Conservation (phyloP, 1,140 invertebrate genomes). For the Ceratosolen solmsi region DNA sequence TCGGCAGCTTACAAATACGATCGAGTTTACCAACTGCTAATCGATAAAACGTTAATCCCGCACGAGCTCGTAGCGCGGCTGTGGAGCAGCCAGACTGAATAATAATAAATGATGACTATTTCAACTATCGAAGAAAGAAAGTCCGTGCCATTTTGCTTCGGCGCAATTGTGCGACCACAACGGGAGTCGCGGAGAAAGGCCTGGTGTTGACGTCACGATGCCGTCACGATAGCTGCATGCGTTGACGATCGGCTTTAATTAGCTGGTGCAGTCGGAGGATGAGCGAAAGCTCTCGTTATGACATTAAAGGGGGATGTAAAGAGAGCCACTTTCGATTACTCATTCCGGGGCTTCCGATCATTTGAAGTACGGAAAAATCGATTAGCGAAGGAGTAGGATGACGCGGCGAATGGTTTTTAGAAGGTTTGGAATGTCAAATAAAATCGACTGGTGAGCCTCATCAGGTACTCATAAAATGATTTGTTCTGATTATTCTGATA, state of each 20-base stretch:
- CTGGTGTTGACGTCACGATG: background rate
- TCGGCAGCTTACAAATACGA: no score
- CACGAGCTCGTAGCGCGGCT: background rate
- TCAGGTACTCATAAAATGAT: no score
- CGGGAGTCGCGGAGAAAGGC: slow-evolving; percentile 7
- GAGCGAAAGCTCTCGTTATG: background rate
- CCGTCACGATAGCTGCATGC: background rate
- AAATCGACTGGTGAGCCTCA: no score
- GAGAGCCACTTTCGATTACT: no score
- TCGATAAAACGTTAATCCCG: background rate
- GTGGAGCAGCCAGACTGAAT: background rate
- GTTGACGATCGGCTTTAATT: slow-evolving; percentile 32
- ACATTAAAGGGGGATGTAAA: background rate
- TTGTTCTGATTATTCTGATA: no score
- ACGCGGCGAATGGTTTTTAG: background rate
- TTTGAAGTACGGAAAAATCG: no score
- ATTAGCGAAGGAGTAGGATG: background rate
- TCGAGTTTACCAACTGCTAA: background rate
- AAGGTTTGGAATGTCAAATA: no score
- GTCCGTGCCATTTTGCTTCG: slow-evolving; percentile 2
- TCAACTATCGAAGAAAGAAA: slow-evolving; percentile 20
- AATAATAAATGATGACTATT: background rate
- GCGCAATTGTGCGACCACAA: background rate
- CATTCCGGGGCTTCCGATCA: no score
- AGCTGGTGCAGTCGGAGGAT: background rate